Base-by-base conservation (phyloP, 2,113 vertebrate species). In the Harpagus bidentatus region DNA sequence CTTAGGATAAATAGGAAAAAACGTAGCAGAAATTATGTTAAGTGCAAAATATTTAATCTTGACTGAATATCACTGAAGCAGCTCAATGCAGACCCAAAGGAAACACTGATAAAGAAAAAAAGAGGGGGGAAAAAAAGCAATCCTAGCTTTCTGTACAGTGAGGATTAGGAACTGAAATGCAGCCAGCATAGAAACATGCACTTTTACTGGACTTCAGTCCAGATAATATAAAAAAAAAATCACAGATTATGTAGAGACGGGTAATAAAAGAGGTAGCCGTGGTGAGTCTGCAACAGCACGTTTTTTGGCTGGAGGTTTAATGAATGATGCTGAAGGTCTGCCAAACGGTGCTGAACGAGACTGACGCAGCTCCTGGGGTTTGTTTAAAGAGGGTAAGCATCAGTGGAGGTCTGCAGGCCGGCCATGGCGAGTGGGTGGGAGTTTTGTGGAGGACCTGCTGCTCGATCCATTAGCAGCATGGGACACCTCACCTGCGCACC, bases 21-120 rank as follows among this genome's bases (percentile, higher is more conserved):
- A 70, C 1, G 11, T 42, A 28, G 73, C 28, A 84, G 45, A 91
- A 93, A 84, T 95, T 15, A 90, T 83, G 83, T 95, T 91, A 91
- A 95, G 85, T 73, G 31, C 65, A 94, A 96, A 97, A 84, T 95
- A 96, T 96, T 97, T 97, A 87, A 90, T 96, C 93, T 94, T 66
- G 48, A 90, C 71, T 88, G 34, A 83, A 40, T 72, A 96, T 96
- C 94, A 88, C 47, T 87, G 67, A 83, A 93, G 63, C 71, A 96
- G 71, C 56, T 93, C 52, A 80, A 2, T 38, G 45, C 40, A 82
- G 85, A 93, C 83, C 40, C 90, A 97, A 91, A 92, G 78, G 74
- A 95, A 96, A 93, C 48, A 72, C 9, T 66, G 56, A 63, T 48
- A 59, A 53, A 80, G 34, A 12, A 63, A 47, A 59, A 59, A 87